A percentile compares a stretch with the other conserved stretches of the same genome.
phyloP scores from a whole-genome alignment of 2,888 invertebrate species.

The Drepana falcataria region DNA sequence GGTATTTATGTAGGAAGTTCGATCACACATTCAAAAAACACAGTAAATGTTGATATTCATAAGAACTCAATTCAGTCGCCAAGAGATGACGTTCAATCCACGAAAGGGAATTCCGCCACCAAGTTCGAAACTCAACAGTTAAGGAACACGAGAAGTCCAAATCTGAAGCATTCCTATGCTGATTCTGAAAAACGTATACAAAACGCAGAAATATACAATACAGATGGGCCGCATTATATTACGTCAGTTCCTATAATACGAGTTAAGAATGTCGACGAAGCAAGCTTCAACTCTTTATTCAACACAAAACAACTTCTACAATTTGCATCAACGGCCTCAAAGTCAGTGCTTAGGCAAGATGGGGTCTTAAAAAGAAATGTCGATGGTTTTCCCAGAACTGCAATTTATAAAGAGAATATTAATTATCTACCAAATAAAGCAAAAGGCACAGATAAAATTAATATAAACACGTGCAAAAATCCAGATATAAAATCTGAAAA shows the following conservation, averaged over 20 bases:
- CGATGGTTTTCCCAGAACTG: slow-evolving; percentile 54
- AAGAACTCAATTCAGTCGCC: slow-evolving; percentile 31
- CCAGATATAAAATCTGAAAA: slow-evolving; percentile 46
- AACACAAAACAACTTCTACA: slow-evolving; percentile 17
- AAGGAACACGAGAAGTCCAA: slow-evolving; percentile 44
- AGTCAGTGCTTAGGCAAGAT: slow-evolving; percentile 45
- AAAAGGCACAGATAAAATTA: slow-evolving; percentile 46
- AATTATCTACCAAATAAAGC: slow-evolving; percentile 39
- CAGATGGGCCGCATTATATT: slow-evolving; percentile 38
- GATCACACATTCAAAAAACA: slow-evolving; percentile 35
- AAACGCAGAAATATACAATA: slow-evolving; percentile 34
- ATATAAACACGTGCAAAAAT: slow-evolving; percentile 30
- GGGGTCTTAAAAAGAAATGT: slow-evolving; percentile 48
- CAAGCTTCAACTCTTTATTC: slow-evolving; percentile 20
- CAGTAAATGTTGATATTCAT: slow-evolving; percentile 32
- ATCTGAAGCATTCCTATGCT: slow-evolving; percentile 29
- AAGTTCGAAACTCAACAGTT: slow-evolving; percentile 47
- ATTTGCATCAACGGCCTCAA: slow-evolving; percentile 39
- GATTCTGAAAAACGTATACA: slow-evolving; percentile 45
- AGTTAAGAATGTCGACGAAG: slow-evolving; percentile 61
- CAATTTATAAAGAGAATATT: slow-evolving; percentile 51
- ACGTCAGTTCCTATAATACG: slow-evolving; percentile 56
- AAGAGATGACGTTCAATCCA: slow-evolving; percentile 35
- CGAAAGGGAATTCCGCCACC: slow-evolving; percentile 29
- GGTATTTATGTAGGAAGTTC: slow-evolving; percentile 52